Evolutionary conservation across 2,797 vertebrate species (phyloP).

Genomic region (Hapalemur alaotrensis): DNA sequence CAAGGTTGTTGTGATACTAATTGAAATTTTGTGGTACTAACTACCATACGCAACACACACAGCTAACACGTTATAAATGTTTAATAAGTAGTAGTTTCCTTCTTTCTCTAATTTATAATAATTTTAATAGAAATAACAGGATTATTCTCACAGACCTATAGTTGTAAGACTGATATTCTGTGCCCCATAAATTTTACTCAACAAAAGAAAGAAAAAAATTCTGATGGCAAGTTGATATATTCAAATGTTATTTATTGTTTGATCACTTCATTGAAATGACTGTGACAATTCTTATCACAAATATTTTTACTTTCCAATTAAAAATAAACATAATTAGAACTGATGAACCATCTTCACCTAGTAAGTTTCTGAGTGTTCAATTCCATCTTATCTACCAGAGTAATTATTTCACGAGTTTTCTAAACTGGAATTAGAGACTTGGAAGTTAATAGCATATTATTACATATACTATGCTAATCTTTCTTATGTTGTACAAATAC

Average conservation of each 20-base stretch:
- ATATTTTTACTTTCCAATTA: conserved; percentile 5
- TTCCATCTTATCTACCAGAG: neutral
- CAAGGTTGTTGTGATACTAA: neutral
- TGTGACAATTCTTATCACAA: neutral
- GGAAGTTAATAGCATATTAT: neutral
- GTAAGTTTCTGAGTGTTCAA: neutral
- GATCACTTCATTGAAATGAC: neutral
- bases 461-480: neutral
- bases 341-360: neutral
- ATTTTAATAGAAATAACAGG: conserved; percentile 10
- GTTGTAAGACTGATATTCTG: neutral
- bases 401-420: neutral
- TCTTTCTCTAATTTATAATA: neutral
- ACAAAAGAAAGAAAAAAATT: neutral
- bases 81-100: neutral
- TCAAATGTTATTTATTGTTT: neutral
- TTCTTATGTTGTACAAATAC: neutral
- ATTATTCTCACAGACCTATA: neutral
- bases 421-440: neutral
- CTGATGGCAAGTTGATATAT: neutral
- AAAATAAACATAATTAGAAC: conserved; percentile 30
- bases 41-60: neutral
- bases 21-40: neutral
- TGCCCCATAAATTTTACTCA: neutral
- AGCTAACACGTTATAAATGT: neutral